Evolutionary conservation across 2,113 vertebrate species (phyloP).

Genomic region (Gopherus evgoodei): DNA sequence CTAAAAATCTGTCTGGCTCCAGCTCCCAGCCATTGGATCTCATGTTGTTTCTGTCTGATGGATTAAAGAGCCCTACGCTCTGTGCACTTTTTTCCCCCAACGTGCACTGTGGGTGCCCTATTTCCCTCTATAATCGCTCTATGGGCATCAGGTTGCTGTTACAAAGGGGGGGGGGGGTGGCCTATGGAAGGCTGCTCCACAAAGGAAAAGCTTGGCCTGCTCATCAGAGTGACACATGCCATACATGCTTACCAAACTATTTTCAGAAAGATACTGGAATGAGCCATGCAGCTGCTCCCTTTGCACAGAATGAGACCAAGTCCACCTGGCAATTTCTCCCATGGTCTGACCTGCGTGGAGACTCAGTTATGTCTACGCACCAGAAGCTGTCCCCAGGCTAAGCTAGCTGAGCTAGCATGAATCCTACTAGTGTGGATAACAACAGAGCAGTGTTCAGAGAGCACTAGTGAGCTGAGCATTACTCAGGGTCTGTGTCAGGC

Average conservation of each 20-base stretch:
- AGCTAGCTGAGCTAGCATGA: background rate
- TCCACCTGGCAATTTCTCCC: background rate
- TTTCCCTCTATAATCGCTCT: background rate
- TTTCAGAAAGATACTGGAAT: conserved; percentile 22
- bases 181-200: background rate
- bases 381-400: background rate
- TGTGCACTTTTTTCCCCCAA: background rate
- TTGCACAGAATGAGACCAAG: conserved; percentile 19
- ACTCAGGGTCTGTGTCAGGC: background rate
- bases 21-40: background rate
- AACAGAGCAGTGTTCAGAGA: background rate
- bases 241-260: background rate
- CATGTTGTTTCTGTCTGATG: background rate
- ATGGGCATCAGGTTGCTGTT: background rate
- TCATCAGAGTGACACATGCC: conserved; percentile 24
- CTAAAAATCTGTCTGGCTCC: background rate
- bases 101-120: accelerated
- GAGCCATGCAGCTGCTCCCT: background rate
- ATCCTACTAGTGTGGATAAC: too few species aligned
- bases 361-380: background rate
- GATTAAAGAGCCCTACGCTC: background rate
- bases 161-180: accelerated
- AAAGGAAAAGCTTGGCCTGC: background rate
- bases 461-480: background rate
- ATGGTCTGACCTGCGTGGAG: background rate